These are phyloP conservation scores for Eupleurogrammus muticus DNA, from an alignment of 2,797 vertebrate genomes.

Conservation along the genomic window DNA sequence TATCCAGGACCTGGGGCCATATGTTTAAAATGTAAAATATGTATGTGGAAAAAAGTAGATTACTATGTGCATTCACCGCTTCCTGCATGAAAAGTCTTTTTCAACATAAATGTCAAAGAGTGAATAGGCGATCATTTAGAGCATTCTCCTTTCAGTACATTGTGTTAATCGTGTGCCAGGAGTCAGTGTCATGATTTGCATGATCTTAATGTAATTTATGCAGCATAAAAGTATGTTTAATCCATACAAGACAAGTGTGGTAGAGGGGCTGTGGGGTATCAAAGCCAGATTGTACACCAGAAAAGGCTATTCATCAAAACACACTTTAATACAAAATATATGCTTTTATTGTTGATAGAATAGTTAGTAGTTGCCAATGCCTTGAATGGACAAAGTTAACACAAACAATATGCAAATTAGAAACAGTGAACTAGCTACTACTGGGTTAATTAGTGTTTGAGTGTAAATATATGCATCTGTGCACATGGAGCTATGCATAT, in stretches of 20 bases:
- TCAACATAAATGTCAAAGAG: too few relatives aligned
- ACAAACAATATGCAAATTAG: constrained; percentile 4
- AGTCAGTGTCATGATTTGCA: too few relatives aligned
- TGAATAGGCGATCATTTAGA: too few relatives aligned
- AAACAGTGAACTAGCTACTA: neutral
- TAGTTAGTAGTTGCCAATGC: neutral
- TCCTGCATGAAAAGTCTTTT: too few relatives aligned
- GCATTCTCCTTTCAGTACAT: too few relatives aligned
- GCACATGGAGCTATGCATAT: neutral
- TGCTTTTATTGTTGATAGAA: neutral
- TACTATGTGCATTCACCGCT: too few relatives aligned
- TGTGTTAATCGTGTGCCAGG: too few relatives aligned
- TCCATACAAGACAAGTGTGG: too few relatives aligned
- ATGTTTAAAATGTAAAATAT: constrained; percentile 22
- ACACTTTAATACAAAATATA: neutral
- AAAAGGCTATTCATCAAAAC: neutral
- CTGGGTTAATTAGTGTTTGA: constrained; percentile 21
- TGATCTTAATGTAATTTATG: too few relatives aligned
- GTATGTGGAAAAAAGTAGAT: neutral
- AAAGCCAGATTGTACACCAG: too few relatives aligned
- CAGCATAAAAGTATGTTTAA: too few relatives aligned
- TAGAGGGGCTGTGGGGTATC: too few relatives aligned
- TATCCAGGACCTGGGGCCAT: constrained; percentile 16
- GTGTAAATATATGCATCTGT: constrained; percentile 12
- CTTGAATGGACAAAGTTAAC: neutral